A percentile compares a stretch with the other conserved stretches of the same genome.
Conservation (phyloP, 2,797 vertebrate genomes). For the Limnodromus scolopaceus region DNA sequence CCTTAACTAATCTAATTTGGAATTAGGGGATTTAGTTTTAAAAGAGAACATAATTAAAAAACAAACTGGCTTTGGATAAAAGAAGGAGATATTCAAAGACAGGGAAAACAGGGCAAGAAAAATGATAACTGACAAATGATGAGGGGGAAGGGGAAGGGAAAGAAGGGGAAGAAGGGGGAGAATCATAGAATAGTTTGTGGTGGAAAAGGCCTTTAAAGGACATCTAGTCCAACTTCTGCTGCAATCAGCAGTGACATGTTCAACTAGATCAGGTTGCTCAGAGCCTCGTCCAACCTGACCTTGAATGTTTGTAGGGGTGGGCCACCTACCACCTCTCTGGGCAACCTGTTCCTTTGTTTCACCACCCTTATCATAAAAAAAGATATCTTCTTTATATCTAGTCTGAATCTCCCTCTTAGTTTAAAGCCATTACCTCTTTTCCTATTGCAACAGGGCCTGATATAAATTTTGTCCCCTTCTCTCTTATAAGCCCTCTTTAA, state of each 20-base stretch:
- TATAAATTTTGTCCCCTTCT: background rate
- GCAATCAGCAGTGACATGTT: too few relatives aligned
- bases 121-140: background rate
- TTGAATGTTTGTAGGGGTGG: background rate
- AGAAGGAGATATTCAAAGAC: background rate
- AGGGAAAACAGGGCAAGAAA: background rate
- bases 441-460: background rate
- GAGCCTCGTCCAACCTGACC: background rate
- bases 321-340: background rate
- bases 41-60: background rate
- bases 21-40: background rate
- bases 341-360: background rate
- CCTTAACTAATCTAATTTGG: background rate
- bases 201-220: background rate
- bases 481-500: background rate
- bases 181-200: background rate
- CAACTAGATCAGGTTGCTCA: background rate
- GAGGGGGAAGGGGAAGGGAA: background rate
- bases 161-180: background rate
- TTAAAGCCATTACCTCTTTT: background rate
- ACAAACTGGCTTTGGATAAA: background rate
- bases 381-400: background rate
- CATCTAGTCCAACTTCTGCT: background rate
- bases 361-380: background rate
- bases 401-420: background rate